A percentile compares a stretch with the other conserved stretches of the same genome.
Evolutionary conservation across 1,140 invertebrate species (phyloP).

Genomic region (Yoshiicerus persimilis): DNA sequence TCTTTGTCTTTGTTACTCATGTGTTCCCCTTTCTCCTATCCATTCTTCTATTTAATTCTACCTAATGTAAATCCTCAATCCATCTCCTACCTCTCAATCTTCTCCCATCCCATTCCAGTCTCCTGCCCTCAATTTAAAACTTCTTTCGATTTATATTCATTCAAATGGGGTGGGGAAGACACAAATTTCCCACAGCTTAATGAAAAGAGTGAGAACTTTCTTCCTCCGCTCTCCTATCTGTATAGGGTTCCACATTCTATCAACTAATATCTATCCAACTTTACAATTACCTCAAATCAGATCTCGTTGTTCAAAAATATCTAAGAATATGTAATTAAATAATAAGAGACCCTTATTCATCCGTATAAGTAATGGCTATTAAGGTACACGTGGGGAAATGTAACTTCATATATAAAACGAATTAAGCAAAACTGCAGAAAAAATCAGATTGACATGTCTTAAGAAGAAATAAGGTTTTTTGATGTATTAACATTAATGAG

Average conservation of each 20-base stretch:
- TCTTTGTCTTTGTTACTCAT: background rate
- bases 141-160: background rate
- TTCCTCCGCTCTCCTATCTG: too few species aligned
- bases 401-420: too few species aligned
- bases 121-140: slow-evolving; percentile 12
- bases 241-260: background rate
- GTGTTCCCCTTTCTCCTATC: background rate
- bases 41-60: background rate
- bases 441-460: too few species aligned
- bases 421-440: too few species aligned
- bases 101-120: background rate
- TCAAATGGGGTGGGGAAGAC: background rate
- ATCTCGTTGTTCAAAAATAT: background rate
- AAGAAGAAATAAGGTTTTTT: too few species aligned
- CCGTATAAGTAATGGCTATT: too few species aligned
- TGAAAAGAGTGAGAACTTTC: background rate
- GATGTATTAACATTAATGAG: too few species aligned
- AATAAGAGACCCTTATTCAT: too few species aligned
- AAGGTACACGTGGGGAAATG: too few species aligned
- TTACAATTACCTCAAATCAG: background rate
- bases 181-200: background rate
- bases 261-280: background rate
- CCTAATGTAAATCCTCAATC: background rate
- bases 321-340: too few species aligned
- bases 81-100: background rate